phyloP scores from a whole-genome alignment of 53 echinoderm and acorn worm species.

The Stichopus horrens region DNA sequence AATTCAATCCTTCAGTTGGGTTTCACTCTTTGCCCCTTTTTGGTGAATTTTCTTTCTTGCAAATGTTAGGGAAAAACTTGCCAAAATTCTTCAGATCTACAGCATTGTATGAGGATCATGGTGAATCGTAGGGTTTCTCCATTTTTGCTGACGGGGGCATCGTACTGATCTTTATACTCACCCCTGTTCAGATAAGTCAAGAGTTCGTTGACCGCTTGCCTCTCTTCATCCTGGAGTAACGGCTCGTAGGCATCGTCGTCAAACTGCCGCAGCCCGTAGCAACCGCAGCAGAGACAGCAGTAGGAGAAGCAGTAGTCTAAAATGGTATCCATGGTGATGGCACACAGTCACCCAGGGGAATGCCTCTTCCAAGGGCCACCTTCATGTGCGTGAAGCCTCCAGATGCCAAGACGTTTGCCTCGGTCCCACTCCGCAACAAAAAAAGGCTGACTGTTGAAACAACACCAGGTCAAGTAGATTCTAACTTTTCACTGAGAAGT shows the following conservation, averaged over 20 bases:
- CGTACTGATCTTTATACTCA: not conserved
- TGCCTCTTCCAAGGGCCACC: not conserved
- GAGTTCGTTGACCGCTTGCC: conserved; percentile 88
- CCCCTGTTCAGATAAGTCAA: conserved; percentile 92
- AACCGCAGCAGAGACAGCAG: conserved; percentile 85
- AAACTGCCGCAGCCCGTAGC: conserved; percentile 65
- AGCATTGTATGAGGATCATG: no score
- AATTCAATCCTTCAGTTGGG: no score
- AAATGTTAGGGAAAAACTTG: no score
- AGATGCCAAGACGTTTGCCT: not conserved
- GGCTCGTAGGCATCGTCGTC: conserved; percentile 91
- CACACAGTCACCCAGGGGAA: not conserved
- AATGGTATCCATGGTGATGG: conserved; percentile 67
- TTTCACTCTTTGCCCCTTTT: no score
- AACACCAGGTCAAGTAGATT: no score
- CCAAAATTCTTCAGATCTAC: no score
- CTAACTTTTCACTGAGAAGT: no score
- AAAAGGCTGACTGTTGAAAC: not conserved
- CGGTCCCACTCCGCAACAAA: not conserved
- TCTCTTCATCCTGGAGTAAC: conserved; percentile 83
- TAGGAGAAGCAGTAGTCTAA: conserved; percentile 80
- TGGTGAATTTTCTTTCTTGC: no score
- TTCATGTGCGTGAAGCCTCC: not conserved
- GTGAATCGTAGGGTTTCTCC: no score
- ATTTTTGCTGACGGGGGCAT: no score